These are phyloP conservation scores for Argentina silus DNA, from an alignment of 2,797 vertebrate species.

Conservation along the genomic window DNA sequence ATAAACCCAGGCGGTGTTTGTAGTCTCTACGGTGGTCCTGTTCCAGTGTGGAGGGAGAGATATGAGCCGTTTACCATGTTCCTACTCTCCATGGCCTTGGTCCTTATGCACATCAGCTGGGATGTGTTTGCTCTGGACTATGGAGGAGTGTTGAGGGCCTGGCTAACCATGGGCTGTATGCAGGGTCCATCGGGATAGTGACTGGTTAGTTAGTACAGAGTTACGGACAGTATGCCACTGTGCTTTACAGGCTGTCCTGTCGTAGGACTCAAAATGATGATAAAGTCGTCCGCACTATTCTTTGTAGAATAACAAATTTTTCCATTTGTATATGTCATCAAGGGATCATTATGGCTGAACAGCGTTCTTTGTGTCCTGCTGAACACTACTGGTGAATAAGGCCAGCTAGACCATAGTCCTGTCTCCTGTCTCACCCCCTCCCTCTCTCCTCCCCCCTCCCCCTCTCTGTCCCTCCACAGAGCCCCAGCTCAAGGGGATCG, in stretches of 20 bases:
- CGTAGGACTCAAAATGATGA: not conserved
- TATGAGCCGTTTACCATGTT: not conserved
- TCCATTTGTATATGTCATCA: too few species aligned
- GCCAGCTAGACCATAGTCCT: too few species aligned
- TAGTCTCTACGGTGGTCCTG: not conserved
- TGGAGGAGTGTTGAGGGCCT: conserved; percentile 20
- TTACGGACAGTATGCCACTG: not conserved
- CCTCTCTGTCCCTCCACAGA: conserved; percentile 75
- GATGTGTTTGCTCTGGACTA: conserved; percentile 18
- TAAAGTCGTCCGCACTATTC: too few species aligned
- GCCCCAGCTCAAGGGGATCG: conserved; percentile 99
- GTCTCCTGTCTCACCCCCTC: conserved; percentile 24
- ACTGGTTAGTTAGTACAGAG: not conserved
- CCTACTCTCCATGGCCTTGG: not conserved
- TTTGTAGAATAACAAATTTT: too few species aligned
- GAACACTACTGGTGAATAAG: too few species aligned
- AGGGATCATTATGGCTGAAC: too few species aligned
- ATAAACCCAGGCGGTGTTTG: conserved; percentile 1
- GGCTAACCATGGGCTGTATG: not conserved
- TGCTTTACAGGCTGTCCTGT: not conserved
- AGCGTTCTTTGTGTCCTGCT: too few species aligned
- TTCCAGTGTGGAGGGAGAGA: not conserved
- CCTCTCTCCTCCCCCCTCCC: conserved; percentile 4
- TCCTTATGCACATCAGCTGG: conserved; percentile 6
- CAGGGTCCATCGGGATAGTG: conserved; percentile 14